Evolutionary conservation across 2,888 invertebrate genomes (phyloP).

Genomic region (Shargacucullia verbasci): DNA sequence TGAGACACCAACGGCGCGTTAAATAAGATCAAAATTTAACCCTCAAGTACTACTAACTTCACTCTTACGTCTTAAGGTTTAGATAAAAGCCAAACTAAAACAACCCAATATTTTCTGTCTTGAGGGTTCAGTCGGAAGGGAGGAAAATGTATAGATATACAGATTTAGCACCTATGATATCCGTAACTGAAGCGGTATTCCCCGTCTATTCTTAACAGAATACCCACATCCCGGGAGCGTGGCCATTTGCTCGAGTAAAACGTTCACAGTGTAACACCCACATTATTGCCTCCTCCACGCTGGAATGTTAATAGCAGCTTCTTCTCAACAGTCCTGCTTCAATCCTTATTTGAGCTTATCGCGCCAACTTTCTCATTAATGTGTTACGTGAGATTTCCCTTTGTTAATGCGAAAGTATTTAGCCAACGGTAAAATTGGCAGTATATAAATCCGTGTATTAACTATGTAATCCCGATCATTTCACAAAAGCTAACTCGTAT

Average conservation of each 20-base stretch:
- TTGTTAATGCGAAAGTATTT: slow-evolving; percentile 37
- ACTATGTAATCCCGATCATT: slow-evolving; percentile 12
- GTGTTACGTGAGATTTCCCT: slow-evolving; percentile 71
- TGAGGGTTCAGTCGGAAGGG: slow-evolving; percentile 4
- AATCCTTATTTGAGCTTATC: slow-evolving; percentile 75
- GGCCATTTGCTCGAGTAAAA: slow-evolving; percentile 75
- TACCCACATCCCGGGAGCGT: slow-evolving; percentile 63
- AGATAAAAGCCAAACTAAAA: slow-evolving; percentile 5
- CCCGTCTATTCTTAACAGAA: slow-evolving; percentile 45
- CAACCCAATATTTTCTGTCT: slow-evolving; percentile 9
- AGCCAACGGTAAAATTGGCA: background rate
- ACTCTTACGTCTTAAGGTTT: background rate
- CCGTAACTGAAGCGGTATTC: slow-evolving; percentile 32
- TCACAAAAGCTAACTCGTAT: slow-evolving; percentile 24
- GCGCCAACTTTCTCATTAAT: slow-evolving; percentile 73
- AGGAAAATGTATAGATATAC: background rate
- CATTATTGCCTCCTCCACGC: slow-evolving; percentile 73
- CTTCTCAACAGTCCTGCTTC: slow-evolving; percentile 68
- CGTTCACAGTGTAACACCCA: slow-evolving; percentile 75
- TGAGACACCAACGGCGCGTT: too few relatives aligned
- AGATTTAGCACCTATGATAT: slow-evolving; percentile 23
- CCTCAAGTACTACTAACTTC: background rate
- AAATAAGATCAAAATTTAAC: too few relatives aligned
- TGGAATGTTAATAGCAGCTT: slow-evolving; percentile 76
- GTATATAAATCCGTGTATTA: background rate